Evolutionary conservation across 1,140 invertebrate genomes (phyloP).

Genomic region (Palaemon carinicauda): DNA sequence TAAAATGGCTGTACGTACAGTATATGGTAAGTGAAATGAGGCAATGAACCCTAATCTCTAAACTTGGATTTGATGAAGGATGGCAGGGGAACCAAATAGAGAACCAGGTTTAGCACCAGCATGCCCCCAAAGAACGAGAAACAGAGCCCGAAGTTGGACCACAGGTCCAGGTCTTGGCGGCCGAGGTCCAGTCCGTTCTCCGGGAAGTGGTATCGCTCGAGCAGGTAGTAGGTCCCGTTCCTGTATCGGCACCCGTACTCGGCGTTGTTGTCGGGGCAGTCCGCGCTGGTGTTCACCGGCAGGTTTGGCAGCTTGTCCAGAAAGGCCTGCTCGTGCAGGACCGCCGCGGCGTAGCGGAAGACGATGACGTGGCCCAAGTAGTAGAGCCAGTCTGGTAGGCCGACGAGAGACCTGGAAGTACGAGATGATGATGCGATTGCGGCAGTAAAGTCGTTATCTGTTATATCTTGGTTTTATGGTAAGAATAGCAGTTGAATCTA

Average conservation of each 20-base stretch:
- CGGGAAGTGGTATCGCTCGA: conserved; percentile 74
- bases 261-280: conserved; percentile 59
- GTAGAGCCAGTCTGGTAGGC: conserved; percentile 80
- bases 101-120: conserved; percentile 81
- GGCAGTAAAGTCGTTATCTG: too few relatives aligned
- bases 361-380: conserved; percentile 82
- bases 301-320: conserved; percentile 62
- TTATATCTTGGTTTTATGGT: too few relatives aligned
- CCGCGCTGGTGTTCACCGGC: conserved; percentile 59
- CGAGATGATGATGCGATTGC: too few relatives aligned
- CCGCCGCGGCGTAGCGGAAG: conserved; percentile 78
- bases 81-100: conserved; percentile 86
- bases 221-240: conserved; percentile 77
- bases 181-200: conserved; percentile 59
- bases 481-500: conserved; percentile 5
- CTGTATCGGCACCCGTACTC: conserved; percentile 67
- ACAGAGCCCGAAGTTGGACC: conserved; percentile 82
- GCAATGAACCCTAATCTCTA: conserved; percentile 71
- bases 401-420: conserved; percentile 63
- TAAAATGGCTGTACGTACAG: too few relatives aligned
- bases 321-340: conserved; percentile 76
- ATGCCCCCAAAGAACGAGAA: conserved; percentile 83
- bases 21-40: too few relatives aligned
- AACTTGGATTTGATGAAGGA: conserved; percentile 90
- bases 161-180: conserved; percentile 70